Evolutionary conservation across 2,113 vertebrate species (phyloP).

Genomic region (Seriola quinqueradiata): DNA sequence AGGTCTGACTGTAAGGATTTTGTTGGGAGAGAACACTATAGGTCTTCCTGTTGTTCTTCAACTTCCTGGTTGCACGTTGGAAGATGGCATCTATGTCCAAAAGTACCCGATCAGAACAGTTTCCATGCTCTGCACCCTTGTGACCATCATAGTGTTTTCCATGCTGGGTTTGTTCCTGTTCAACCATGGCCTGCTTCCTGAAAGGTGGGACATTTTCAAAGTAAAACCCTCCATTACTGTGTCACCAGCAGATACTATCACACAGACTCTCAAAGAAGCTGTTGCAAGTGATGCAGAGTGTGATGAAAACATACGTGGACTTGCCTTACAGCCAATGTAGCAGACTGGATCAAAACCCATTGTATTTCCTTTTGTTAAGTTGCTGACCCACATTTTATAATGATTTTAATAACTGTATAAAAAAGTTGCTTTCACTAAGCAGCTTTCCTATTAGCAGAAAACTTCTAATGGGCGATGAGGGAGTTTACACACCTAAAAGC

Average conservation of each 20-base stretch:
- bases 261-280: conserved; percentile 12
- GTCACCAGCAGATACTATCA: background rate
- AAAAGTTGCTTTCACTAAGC: too few species aligned
- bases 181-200: conserved; percentile 74
- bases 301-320: conserved; percentile 6
- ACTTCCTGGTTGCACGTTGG: conserved; percentile 75
- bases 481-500: too few species aligned
- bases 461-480: too few species aligned
- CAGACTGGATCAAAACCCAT: background rate
- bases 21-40: conserved; percentile 77
- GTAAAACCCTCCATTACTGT: conserved; percentile 21
- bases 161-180: conserved; percentile 71
- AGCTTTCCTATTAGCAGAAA: too few species aligned
- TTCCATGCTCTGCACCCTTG: conserved; percentile 73
- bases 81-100: conserved; percentile 72
- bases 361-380: background rate
- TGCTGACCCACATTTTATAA: background rate
- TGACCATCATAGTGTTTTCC: conserved; percentile 63
- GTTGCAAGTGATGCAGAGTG: conserved; percentile 1
- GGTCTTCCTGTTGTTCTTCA: conserved; percentile 63
- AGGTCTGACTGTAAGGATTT: conserved; percentile 78
- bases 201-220: conserved; percentile 79
- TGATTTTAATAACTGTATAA: background rate
- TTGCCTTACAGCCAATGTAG: conserved; percentile 37
- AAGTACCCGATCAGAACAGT: conserved; percentile 82